These are phyloP conservation scores for Peromyscus leucopus DNA, from an alignment of 2,113 vertebrate species.

Conservation along the genomic window DNA sequence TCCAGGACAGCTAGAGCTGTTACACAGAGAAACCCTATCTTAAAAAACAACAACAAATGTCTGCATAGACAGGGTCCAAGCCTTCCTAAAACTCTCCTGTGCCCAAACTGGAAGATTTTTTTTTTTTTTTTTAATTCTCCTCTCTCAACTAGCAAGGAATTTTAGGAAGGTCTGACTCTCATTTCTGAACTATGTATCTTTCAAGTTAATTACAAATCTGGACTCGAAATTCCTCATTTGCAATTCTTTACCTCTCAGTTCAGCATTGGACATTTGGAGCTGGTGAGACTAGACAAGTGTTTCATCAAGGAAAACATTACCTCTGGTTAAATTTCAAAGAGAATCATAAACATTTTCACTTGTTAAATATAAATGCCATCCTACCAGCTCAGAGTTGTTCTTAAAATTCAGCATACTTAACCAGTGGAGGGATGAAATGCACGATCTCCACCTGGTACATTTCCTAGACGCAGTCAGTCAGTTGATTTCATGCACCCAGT, in stretches of 20 bases:
- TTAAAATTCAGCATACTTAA: slow-evolving; percentile 31
- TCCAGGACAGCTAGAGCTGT: neutral
- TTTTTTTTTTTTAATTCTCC: neutral
- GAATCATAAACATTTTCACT: slow-evolving; percentile 33
- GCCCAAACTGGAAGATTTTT: neutral
- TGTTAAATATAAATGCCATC: slow-evolving; percentile 9
- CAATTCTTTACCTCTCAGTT: slow-evolving; percentile 29
- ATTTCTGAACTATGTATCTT: neutral
- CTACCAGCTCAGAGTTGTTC: neutral
- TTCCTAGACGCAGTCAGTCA: neutral
- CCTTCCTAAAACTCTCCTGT: neutral
- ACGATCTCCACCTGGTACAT: neutral
- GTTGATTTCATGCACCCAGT: neutral
- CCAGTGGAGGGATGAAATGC: neutral
- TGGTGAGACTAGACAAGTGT: neutral
- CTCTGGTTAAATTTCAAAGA: slow-evolving; percentile 28
- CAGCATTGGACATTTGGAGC: neutral
- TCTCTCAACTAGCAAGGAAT: neutral
- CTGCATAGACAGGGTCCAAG: neutral
- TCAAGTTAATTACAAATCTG: slow-evolving; percentile 29
- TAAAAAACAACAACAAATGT: neutral
- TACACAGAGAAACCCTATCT: neutral
- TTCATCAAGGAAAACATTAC: slow-evolving; percentile 37
- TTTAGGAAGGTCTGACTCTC: neutral
- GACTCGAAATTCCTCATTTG: slow-evolving; percentile 13